Percentiles rank a stretch among this genome's conserved stretches.
These are phyloP conservation scores for Marmota flaviventris DNA, from an alignment of 2,113 vertebrate genomes.

Conservation along the genomic window DNA sequence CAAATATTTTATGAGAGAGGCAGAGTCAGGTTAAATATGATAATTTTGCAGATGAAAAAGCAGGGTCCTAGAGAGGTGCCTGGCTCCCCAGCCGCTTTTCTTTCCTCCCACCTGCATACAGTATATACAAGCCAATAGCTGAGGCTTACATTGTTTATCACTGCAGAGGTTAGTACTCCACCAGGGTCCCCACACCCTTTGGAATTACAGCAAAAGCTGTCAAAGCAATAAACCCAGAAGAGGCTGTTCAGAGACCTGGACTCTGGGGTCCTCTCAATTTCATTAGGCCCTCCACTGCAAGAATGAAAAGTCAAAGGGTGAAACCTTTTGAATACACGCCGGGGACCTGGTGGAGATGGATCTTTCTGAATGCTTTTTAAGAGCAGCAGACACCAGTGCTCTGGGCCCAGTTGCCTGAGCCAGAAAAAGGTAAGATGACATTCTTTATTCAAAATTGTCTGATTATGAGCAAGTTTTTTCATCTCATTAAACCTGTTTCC, in stretches of 20 bases:
- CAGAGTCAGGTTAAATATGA: not conserved
- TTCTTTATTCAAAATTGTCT: not conserved
- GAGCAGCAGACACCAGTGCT: conserved; percentile 1
- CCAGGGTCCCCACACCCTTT: not conserved
- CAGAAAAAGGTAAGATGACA: not conserved
- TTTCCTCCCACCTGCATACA: not conserved
- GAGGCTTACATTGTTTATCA: not conserved
- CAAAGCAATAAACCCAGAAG: not conserved
- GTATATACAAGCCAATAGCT: not conserved
- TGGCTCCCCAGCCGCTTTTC: not conserved
- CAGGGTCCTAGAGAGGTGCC: not conserved
- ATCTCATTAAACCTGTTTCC: not conserved
- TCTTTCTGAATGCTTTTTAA: not conserved
- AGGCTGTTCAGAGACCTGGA: not conserved
- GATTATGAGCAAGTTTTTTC: not conserved
- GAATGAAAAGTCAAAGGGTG: not conserved
- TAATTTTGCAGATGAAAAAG: not conserved
- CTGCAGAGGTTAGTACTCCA: not conserved
- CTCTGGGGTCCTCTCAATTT: not conserved
- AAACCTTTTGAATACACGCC: not conserved
- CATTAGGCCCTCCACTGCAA: not conserved
- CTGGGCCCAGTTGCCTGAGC: not conserved
- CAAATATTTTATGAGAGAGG: not conserved
- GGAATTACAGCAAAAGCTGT: not conserved
- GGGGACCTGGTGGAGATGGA: not conserved